Conservation (phyloP, 2,888 invertebrate species). For the Tanypteryx hageni region DNA sequence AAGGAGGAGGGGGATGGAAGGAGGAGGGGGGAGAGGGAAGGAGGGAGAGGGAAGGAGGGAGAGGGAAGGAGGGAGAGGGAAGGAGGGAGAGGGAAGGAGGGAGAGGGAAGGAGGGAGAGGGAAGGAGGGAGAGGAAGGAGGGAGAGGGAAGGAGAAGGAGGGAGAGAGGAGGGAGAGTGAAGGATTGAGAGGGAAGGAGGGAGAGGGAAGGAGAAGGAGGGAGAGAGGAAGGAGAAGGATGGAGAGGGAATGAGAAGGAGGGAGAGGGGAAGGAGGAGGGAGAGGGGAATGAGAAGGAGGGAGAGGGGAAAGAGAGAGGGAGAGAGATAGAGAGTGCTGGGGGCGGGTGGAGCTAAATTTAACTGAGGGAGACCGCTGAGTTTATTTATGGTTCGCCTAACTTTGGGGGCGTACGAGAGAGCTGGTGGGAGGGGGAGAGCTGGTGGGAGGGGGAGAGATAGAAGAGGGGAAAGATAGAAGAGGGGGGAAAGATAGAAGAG, state of each 20-base stretch:
- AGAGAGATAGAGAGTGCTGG: neutral
- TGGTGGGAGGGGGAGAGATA: too few species aligned
- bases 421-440: too few species aligned
- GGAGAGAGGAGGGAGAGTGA: neutral
- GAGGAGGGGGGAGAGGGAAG: too few species aligned
- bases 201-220: too few species aligned
- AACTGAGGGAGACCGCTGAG: constrained; percentile 56
- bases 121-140: neutral
- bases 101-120: neutral
- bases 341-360: constrained; percentile 53
- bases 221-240: too few species aligned
- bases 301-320: neutral
- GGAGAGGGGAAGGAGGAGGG: neutral
- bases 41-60: too few species aligned
- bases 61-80: too few species aligned
- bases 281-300: neutral
- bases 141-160: neutral
- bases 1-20: too few species aligned
- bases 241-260: too few species aligned
- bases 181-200: too few species aligned
- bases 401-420: constrained; percentile 35
- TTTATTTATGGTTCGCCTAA: constrained; percentile 61
- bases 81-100: neutral
- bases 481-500: constrained; percentile 14
- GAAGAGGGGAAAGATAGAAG: neutral